Conservation (phyloP, 2,888 invertebrate species). For the Mylabris sibirica region DNA sequence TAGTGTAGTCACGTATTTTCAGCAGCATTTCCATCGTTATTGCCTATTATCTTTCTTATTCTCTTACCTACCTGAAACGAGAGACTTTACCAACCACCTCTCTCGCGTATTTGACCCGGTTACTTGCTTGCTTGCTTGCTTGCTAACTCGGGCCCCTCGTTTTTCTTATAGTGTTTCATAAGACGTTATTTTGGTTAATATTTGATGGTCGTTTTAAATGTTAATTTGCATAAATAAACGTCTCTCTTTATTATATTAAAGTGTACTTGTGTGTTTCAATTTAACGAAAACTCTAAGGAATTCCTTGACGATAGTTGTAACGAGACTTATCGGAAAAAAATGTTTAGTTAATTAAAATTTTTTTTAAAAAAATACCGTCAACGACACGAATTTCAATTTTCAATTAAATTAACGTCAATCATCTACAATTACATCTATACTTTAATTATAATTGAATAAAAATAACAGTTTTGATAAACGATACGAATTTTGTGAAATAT, state of each 20-base stretch:
- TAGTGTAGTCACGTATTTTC: conserved; percentile 45
- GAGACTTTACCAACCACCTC: neutral
- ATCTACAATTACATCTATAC: neutral
- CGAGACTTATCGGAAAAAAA: neutral
- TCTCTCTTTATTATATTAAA: conserved; percentile 34
- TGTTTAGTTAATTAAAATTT: neutral
- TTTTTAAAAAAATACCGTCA: neutral
- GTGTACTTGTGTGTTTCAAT: conserved; percentile 24
- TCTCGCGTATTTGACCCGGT: neutral
- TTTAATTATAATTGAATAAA: no score
- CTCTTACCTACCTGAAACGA: conserved; percentile 44
- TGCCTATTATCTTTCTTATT: conserved; percentile 51
- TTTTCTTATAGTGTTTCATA: conserved; percentile 32
- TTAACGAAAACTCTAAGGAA: conserved; percentile 25
- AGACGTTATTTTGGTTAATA: conserved; percentile 45
- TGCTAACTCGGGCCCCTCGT: no score
- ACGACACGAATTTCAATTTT: neutral
- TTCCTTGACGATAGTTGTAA: neutral
- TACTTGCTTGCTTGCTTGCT: neutral
- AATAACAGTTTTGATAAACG: no score
- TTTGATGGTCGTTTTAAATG: conserved; percentile 42
- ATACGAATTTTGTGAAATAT: conserved; percentile 42
- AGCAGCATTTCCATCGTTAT: conserved; percentile 53
- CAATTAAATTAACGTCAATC: conserved; percentile 3
- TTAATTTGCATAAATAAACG: conserved; percentile 43